These are phyloP conservation scores for Syngnathus acus DNA, from an alignment of 2,797 vertebrate genomes.

Conservation along the genomic window DNA sequence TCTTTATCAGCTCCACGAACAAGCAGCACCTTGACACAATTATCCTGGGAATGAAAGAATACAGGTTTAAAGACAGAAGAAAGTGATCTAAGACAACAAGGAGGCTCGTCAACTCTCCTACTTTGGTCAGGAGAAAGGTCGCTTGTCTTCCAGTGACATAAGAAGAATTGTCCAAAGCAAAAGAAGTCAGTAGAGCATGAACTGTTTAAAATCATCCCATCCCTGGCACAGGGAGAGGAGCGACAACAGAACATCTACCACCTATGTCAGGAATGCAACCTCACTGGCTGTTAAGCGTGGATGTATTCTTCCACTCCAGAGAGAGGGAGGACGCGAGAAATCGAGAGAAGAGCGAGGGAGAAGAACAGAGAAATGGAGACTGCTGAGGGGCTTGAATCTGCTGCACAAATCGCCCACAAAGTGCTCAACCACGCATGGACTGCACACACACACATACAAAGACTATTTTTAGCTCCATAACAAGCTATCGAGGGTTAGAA, in stretches of 20 bases:
- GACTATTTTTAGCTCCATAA: constrained; percentile 54
- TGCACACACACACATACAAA: constrained; percentile 44
- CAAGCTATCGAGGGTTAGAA: constrained; percentile 46
- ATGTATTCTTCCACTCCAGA: constrained; percentile 45
- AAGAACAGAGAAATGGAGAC: constrained; percentile 47
- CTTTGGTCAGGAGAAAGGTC: constrained; percentile 21
- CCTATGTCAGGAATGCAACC: constrained; percentile 38
- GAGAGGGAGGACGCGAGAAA: constrained; percentile 22
- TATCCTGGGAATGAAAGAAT: constrained; percentile 70
- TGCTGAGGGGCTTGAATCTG: constrained; percentile 61
- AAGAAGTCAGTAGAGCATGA: constrained; percentile 24
- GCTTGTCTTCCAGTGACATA: constrained; percentile 22
- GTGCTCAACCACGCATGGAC: constrained; percentile 62
- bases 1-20: constrained; percentile 88
- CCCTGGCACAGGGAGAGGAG: background rate
- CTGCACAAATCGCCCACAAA: constrained; percentile 67
- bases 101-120: constrained; percentile 20
- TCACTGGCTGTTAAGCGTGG: constrained; percentile 29
- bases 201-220: constrained; percentile 14
- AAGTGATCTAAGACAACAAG: background rate
- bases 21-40: constrained; percentile 86
- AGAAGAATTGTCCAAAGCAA: constrained; percentile 19
- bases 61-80: background rate
- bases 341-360: constrained; percentile 29
- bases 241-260: constrained; percentile 26